Base-by-base conservation (phyloP, 2,797 vertebrate genomes). In the Poeciliopsis gracilis region DNA sequence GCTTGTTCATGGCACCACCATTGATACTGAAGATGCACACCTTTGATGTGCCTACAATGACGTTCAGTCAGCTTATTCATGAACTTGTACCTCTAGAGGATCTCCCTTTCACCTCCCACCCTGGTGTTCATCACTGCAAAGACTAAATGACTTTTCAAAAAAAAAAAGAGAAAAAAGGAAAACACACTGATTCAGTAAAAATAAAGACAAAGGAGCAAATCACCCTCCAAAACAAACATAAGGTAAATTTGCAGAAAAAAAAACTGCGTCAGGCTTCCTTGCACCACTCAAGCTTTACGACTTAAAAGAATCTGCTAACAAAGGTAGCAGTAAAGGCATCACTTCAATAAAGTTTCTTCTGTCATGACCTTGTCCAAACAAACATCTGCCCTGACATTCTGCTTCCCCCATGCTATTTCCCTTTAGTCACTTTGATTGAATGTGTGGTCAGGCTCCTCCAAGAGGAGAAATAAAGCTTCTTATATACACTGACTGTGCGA, bases 21-120 rank as follows among this genome's bases (percentile, higher is more conserved):
- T 90, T 95, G 93, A 95, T 93, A 90, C 90, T 78, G 91, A 95
- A 91, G 93, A 92, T 84, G 66, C 75, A 66, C 36, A 2, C 85
- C 95, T 95, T 95, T 95, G 94, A 95, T 94, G 94, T 94, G 90
- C 87, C 87, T 82, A 93, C 91, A 93, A 93, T 89, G 90, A 93
- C 79, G 84, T 88, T 93, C 92, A 89, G 89, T 89, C 87, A 76
- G 91, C 90, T 92, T 92, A 94, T 95, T 95, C 93, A 95, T 94
- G 90, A 94, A 90, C 89, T 90, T 91, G 88, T 84, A 90, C 77
- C 89, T 88, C 85, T 77, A 77, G 85, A 90, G 84, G 82, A 76
- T 82, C 84, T 79, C 81, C 61, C 76, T 84, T 87, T 90, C 83
- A 75, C 89, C 57, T 66, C 61, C 71, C 71, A 67, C 30, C 55